A percentile compares a stretch with the other conserved stretches of the same genome.
These are phyloP conservation scores for Hemibagrus wyckioides DNA, from an alignment of 2,113 vertebrate species.

Conservation along the genomic window DNA sequence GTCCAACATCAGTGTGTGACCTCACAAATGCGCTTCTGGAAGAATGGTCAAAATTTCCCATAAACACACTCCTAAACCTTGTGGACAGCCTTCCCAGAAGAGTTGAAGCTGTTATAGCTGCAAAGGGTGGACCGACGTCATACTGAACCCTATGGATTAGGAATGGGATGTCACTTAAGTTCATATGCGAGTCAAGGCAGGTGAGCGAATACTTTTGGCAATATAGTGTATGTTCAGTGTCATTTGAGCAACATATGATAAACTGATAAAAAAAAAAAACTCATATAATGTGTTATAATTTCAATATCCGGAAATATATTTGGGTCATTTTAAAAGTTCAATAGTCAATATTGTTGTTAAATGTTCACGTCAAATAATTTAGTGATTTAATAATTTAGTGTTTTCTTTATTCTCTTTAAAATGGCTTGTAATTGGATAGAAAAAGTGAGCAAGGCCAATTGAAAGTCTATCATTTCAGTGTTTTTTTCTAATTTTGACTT, in stretches of 20 bases:
- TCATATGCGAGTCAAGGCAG: too few species aligned
- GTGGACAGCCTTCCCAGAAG: too few species aligned
- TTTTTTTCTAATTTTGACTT: conserved; percentile 2
- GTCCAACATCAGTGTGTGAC: too few species aligned
- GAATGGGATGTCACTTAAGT: too few species aligned
- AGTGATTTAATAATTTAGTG: not conserved
- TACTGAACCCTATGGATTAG: too few species aligned
- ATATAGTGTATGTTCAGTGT: too few species aligned
- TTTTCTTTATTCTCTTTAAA: not conserved
- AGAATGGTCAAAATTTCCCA: too few species aligned
- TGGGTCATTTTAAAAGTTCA: not conserved
- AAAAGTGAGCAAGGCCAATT: not conserved
- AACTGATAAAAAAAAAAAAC: not conserved
- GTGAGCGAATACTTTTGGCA: too few species aligned
- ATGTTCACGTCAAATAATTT: not conserved
- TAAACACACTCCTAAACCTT: too few species aligned
- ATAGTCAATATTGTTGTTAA: not conserved
- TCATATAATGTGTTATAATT: not conserved
- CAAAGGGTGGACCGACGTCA: too few species aligned
- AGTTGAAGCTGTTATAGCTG: too few species aligned
- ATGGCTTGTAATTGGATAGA: not conserved
- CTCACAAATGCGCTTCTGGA: too few species aligned
- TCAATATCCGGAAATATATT: not conserved
- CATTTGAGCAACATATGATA: not conserved
- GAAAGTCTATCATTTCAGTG: not conserved